phyloP scores from a whole-genome alignment of 1,140 invertebrate genomes.

The Leptinotarsa lineolata region DNA sequence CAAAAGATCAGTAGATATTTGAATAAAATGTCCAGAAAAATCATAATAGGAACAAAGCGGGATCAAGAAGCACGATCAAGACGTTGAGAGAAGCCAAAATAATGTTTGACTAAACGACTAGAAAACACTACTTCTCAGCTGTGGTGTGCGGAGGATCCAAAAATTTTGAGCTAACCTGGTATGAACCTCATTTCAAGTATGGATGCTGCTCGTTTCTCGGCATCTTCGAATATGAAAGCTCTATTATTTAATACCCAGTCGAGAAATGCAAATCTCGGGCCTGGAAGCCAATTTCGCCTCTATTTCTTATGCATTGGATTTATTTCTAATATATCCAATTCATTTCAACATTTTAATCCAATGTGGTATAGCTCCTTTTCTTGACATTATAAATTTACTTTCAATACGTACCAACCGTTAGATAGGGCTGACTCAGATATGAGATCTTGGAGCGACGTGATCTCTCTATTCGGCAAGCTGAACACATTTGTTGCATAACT shows the following conservation, averaged over 20 bases:
- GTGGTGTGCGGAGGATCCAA: too few relatives aligned
- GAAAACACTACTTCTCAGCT: too few relatives aligned
- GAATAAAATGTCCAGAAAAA: too few relatives aligned
- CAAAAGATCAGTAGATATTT: too few relatives aligned
- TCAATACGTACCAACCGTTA: background rate
- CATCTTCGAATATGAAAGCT: background rate
- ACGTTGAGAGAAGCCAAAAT: too few relatives aligned
- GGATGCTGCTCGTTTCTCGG: background rate
- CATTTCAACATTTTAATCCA: background rate
- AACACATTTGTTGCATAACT: conserved; percentile 8
- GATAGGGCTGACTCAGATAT: conserved; percentile 2
- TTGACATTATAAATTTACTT: conserved; percentile 9
- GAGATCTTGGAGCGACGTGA: background rate
- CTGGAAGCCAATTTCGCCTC: background rate
- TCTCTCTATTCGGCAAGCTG: background rate
- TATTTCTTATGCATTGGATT: conserved; percentile 6
- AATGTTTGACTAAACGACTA: too few relatives aligned
- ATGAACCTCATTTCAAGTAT: background rate
- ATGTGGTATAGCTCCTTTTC: background rate
- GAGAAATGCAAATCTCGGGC: background rate
- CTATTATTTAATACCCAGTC: conserved; percentile 5
- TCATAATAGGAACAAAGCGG: too few relatives aligned
- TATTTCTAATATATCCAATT: background rate
- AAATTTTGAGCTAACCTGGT: too few relatives aligned
- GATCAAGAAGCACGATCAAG: too few relatives aligned